Percentiles rank a stretch among this genome's conserved stretches.
phyloP scores from a whole-genome alignment of 2,888 invertebrate species.

The Oligia latruncula region DNA sequence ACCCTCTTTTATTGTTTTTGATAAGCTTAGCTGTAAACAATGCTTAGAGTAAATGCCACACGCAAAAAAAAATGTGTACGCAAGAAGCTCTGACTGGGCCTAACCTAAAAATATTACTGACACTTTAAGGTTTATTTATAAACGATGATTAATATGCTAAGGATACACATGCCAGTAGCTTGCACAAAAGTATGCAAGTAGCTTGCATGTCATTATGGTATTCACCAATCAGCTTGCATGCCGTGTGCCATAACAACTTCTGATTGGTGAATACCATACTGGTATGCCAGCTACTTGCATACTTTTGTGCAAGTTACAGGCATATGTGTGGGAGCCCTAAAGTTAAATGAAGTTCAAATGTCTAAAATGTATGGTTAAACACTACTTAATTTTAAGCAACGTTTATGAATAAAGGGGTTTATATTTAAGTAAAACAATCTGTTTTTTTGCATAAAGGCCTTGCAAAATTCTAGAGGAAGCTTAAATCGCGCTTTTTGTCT shows the following conservation, averaged over 20 bases:
- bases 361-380: not conserved
- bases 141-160: not conserved
- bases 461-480: not conserved
- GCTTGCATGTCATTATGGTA: no score
- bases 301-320: no score
- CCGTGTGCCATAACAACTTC: no score
- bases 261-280: no score
- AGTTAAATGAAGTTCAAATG: not conserved
- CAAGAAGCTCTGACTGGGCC: not conserved
- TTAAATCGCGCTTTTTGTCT: not conserved
- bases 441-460: not conserved
- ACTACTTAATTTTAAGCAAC: not conserved
- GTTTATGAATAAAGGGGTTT: not conserved
- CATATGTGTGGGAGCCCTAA: not conserved
- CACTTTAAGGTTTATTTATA: not conserved
- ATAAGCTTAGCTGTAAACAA: constrained; percentile 13
- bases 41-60: not conserved
- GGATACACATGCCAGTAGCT: no score
- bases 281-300: no score
- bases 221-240: no score
- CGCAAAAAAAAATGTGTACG: no score
- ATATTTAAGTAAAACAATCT: not conserved
- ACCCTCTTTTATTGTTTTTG: not conserved
- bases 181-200: no score
- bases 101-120: not conserved